A percentile compares a stretch with the other conserved stretches of the same genome.
Conservation (phyloP, 2,888 invertebrate genomes). For the Abrostola triplasia region DNA sequence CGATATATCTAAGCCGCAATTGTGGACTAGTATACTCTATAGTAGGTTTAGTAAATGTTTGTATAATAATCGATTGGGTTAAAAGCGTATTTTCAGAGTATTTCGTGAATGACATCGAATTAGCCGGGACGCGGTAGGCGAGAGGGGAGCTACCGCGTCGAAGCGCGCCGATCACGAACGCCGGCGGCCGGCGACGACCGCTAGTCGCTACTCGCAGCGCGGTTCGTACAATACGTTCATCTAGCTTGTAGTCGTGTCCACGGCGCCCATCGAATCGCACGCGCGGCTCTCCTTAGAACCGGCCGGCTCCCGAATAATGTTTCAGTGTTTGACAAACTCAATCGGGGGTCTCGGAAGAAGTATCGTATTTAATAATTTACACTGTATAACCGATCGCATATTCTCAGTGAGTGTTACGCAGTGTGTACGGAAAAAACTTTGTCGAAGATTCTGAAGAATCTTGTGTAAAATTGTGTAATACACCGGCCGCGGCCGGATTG, state of each 20-base stretch:
- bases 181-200: slow-evolving; percentile 70
- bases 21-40: slow-evolving; percentile 18
- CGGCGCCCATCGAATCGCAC: slow-evolving; percentile 85
- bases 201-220: slow-evolving; percentile 61
- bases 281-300: slow-evolving; percentile 85
- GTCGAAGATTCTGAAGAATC: slow-evolving; percentile 88
- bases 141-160: slow-evolving; percentile 63
- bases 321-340: slow-evolving; percentile 88
- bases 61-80: slow-evolving; percentile 53
- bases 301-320: slow-evolving; percentile 88
- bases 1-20: slow-evolving; percentile 17
- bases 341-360: slow-evolving; percentile 88
- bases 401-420: slow-evolving; percentile 89
- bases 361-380: slow-evolving; percentile 86
- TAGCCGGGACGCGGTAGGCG: slow-evolving; percentile 66
- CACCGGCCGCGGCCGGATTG: slow-evolving; percentile 84
- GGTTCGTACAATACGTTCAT: slow-evolving; percentile 57
- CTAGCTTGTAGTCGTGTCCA: slow-evolving; percentile 79
- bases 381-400: slow-evolving; percentile 86
- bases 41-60: slow-evolving; percentile 34
- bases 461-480: slow-evolving; percentile 88
- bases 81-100: slow-evolving; percentile 80
- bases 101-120: slow-evolving; percentile 82
- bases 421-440: slow-evolving; percentile 89
- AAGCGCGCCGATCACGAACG: slow-evolving; percentile 66